Percentiles rank a stretch among this genome's conserved stretches.
phyloP scores from a whole-genome alignment of 2,113 vertebrate genomes.

The Climacteris rufus region DNA sequence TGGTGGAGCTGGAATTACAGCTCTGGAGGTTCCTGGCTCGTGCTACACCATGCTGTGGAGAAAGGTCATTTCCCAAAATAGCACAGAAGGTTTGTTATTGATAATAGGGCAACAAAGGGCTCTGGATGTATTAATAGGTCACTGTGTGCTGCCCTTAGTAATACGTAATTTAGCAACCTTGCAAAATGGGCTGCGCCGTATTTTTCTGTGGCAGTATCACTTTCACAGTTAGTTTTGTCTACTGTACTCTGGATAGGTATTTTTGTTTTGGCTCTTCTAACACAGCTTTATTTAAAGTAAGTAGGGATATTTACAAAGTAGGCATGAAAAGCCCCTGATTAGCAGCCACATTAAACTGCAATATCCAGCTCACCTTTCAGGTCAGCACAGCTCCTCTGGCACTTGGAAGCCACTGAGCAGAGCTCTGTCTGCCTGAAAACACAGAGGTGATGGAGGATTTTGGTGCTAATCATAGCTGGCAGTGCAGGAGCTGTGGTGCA shows the following conservation, averaged over 20 bases:
- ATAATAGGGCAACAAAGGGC: slow-evolving; percentile 46
- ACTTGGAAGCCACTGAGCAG: neutral
- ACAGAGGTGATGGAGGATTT: neutral
- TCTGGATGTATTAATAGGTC: slow-evolving; percentile 16
- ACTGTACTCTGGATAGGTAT: neutral
- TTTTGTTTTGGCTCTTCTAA: neutral
- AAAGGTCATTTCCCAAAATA: slow-evolving; percentile 64
- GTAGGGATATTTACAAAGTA: neutral
- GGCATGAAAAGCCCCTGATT: neutral
- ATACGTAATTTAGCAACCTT: neutral
- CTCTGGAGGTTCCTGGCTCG: neutral
- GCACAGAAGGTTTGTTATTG: slow-evolving; percentile 33
- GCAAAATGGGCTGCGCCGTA: neutral
- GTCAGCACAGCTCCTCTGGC: neutral
- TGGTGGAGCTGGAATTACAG: slow-evolving; percentile 37
- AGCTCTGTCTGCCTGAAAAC: neutral
- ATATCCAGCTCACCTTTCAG: neutral
- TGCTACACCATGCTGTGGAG: neutral
- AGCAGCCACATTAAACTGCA: neutral
- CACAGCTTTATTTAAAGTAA: neutral
- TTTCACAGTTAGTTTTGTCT: neutral
- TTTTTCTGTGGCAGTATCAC: neutral
- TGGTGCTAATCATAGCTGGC: neutral
- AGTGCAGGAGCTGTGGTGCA: neutral
- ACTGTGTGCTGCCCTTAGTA: neutral